phyloP scores from a whole-genome alignment of 2,113 vertebrate species.

The Polyodon spathula region DNA sequence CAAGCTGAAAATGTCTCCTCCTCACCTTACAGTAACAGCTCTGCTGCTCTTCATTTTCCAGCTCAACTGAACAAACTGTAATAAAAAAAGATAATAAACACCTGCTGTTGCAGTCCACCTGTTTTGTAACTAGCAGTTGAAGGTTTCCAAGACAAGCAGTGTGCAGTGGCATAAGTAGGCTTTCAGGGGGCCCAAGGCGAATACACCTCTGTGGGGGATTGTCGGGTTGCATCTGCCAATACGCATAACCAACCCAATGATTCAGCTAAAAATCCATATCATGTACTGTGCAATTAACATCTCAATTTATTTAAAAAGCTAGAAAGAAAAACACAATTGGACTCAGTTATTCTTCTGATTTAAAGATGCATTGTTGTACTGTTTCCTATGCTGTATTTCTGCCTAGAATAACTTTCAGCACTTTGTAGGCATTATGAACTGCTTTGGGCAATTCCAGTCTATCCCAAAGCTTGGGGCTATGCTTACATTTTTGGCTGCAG shows the following conservation, averaged over 20 bases:
- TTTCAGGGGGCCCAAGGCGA: not conserved
- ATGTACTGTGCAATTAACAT: conserved; percentile 5
- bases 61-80: conserved; percentile 15
- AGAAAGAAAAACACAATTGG: too few species aligned
- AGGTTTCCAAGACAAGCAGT: conserved; percentile 13
- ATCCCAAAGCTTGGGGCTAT: too few species aligned
- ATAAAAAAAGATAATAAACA: conserved; percentile 12
- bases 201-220: conserved; percentile 9
- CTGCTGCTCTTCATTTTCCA: conserved; percentile 7
- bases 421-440: too few species aligned
- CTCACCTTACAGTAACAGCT: not conserved
- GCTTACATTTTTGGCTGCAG: too few species aligned
- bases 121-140: conserved; percentile 24
- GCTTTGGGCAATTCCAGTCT: too few species aligned
- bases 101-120: conserved; percentile 32
- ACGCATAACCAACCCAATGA: conserved; percentile 10
- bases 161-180: not conserved
- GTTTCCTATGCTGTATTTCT: too few species aligned
- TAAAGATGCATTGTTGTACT: too few species aligned
- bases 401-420: too few species aligned
- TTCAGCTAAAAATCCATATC: not conserved
- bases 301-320: conserved; percentile 14
- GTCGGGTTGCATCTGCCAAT: conserved; percentile 10
- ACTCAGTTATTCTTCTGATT: too few species aligned
- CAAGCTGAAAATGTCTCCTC: not conserved